Conservation (phyloP, 2,888 invertebrate genomes). For the Drosophila paramelanica region DNA sequence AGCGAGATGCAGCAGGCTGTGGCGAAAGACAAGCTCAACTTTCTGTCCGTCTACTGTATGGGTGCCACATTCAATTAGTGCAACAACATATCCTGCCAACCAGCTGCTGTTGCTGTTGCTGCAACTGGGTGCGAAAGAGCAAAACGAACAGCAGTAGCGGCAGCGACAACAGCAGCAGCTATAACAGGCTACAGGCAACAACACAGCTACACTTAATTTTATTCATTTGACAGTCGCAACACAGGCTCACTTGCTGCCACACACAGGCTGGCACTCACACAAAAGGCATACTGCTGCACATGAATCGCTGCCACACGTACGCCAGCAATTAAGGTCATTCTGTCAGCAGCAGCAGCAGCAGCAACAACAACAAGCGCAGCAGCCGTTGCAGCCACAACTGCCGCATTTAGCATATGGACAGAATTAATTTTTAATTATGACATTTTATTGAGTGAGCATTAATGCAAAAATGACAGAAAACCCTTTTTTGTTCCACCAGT, state of each 20-base stretch:
- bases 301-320: constrained; percentile 75
- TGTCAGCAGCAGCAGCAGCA: constrained; percentile 48
- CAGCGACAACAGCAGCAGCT: constrained; percentile 41
- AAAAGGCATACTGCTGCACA: constrained; percentile 38
- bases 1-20: constrained; percentile 42
- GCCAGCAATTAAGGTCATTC: constrained; percentile 79
- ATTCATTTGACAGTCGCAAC: constrained; percentile 81
- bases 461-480: constrained; percentile 57
- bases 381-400: constrained; percentile 23
- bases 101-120: constrained; percentile 58
- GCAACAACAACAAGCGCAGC: constrained; percentile 21
- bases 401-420: constrained; percentile 40
- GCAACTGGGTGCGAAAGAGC: constrained; percentile 35
- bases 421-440: constrained; percentile 78
- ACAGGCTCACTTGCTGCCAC: constrained; percentile 62
- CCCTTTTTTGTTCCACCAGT: constrained; percentile 26
- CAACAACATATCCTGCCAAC: constrained; percentile 81
- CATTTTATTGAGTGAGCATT: constrained; percentile 78
- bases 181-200: constrained; percentile 28
- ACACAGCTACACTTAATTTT: constrained; percentile 81
- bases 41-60: constrained; percentile 52
- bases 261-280: constrained; percentile 47
- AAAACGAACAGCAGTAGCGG: constrained; percentile 31
- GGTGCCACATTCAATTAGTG: constrained; percentile 82
- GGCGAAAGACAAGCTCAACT: constrained; percentile 64